Evolutionary conservation across 2,113 vertebrate genomes (phyloP), one percentile per base, ranked within the genome.

Genomic region (Fregata magnificens): DNA sequence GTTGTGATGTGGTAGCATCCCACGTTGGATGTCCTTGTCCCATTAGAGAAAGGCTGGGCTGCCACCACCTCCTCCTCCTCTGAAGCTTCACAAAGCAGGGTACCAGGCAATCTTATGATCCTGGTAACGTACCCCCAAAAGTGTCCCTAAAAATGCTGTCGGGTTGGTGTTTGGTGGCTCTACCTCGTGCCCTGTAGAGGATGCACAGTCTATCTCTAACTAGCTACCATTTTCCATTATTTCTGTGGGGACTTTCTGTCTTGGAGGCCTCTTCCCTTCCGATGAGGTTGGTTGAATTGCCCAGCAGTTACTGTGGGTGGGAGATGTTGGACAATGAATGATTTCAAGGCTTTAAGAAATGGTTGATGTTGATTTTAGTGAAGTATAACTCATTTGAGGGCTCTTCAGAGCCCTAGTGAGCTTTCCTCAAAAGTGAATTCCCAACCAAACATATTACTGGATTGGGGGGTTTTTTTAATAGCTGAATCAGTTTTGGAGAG

Each of bases 81-180:
- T 11, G 7, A 83, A 40, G 10, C n/a, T 70, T 81, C 63, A 28
- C 38, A 84, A 81, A 53, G 22, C 10, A 28, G 5, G 5, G 8
- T 20, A 25, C 38, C 32, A 50, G 29, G 34, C 11, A 56, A 40
- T 61, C 8, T 32, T 62, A 12, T 1, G 5, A 12, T 77, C 14
- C 32, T 29, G 44, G 11, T 34, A 72, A 61, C 6, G 3, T 11
- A 26, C 1, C 28, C 49, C 8, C 0, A 1, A 70, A 71, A 72
- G 20, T 29, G 26, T 19, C 20, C 15, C 62, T 67, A 34, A 26
- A 86, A 86, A 7, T 36, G 17, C 14, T 10, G 1, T 19, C 42
- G 29, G 21, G 2, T 50, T 67, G 56, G 65, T 88, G 45, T 50
- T 34, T 45, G 24, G 19, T 81, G 73, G 32, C 13, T 65, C 16